Evolutionary conservation across 2,797 vertebrate genomes (phyloP).

Genomic region (Epinephelus malabaricus): DNA sequence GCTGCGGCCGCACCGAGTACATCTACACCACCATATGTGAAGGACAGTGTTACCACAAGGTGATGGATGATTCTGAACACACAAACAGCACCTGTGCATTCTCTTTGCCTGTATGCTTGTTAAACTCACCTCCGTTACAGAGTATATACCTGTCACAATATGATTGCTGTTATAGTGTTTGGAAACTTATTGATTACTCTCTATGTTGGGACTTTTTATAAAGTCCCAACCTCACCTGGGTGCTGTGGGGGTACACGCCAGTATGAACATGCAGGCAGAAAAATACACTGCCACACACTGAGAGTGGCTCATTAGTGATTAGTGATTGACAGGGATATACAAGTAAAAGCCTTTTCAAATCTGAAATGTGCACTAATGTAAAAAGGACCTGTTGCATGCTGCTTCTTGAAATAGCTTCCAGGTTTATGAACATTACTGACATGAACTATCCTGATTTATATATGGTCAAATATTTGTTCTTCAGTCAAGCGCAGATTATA

Average conservation of each 20-base stretch:
- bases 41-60: constrained; percentile 90
- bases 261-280: too few relatives aligned
- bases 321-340: too few relatives aligned
- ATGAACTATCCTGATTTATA: neutral
- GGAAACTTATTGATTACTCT: neutral
- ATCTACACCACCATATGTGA: constrained; percentile 90
- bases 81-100: neutral
- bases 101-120: too few relatives aligned
- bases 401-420: neutral
- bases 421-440: neutral
- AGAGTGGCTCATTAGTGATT: too few relatives aligned
- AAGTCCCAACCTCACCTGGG: too few relatives aligned
- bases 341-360: neutral
- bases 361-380: neutral
- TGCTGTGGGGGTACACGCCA: too few relatives aligned
- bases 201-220: neutral
- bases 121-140: neutral
- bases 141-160: neutral
- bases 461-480: neutral
- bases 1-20: constrained; percentile 84
- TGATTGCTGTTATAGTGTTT: neutral
- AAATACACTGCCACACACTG: too few relatives aligned
- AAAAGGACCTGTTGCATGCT: neutral
- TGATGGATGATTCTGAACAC: constrained; percentile 56
- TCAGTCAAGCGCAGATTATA: neutral